Percentiles rank a stretch among this genome's conserved stretches.
Conservation (phyloP, 2,113 vertebrate species). For the Taxidea taxus region DNA sequence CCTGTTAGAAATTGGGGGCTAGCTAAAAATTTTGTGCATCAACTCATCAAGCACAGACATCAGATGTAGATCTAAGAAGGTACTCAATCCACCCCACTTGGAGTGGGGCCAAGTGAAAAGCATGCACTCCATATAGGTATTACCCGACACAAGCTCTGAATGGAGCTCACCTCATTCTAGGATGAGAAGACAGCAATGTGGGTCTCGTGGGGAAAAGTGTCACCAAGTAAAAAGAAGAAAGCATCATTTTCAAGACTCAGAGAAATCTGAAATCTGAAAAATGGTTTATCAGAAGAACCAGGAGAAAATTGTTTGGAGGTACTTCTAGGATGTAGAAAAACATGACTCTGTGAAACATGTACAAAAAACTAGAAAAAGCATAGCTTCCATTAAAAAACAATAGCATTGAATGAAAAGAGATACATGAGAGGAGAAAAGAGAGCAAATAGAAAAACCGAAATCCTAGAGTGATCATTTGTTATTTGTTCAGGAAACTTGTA, state of each 20-base stretch:
- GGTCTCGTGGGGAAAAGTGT: neutral
- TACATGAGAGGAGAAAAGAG: neutral
- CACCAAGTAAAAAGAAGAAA: neutral
- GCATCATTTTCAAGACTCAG: neutral
- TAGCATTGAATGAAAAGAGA: neutral
- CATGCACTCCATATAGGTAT: neutral
- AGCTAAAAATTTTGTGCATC: neutral
- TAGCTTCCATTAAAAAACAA: neutral
- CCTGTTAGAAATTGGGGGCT: neutral
- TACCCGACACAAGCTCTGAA: neutral
- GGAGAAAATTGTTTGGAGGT: neutral
- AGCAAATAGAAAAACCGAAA: neutral
- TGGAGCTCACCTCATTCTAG: neutral
- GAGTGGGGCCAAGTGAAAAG: neutral
- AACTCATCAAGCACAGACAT: neutral
- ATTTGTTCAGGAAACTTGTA: constrained; percentile 22
- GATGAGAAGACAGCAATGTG: neutral
- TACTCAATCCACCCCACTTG: neutral
- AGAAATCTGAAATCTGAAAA: neutral
- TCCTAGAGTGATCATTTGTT: neutral
- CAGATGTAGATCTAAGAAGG: neutral
- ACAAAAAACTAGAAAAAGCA: neutral
- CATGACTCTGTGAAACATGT: neutral
- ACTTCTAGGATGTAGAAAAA: neutral
- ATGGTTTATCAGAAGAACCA: neutral